phyloP scores from a whole-genome alignment of 2,113 vertebrate species.

The Phalacrocorax pelagicus region DNA sequence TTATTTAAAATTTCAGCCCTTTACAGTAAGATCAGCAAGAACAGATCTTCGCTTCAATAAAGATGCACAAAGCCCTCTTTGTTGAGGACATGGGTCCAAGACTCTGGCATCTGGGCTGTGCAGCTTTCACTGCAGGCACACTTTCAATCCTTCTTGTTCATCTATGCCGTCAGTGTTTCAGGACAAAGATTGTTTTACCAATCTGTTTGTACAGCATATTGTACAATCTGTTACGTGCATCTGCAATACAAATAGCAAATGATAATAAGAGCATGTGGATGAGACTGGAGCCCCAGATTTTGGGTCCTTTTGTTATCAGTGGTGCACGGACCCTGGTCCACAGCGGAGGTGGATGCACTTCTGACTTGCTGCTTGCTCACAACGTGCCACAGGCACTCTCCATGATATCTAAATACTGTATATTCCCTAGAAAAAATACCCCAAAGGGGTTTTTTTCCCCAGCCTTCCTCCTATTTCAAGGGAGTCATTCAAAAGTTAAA shows the following conservation, averaged over 20 bases:
- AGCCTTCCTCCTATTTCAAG: neutral
- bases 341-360: neutral
- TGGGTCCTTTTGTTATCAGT: neutral
- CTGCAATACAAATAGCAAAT: neutral
- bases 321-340: neutral
- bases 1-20: constrained; percentile 9
- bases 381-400: fast-evolving
- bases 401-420: neutral
- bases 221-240: constrained; percentile 29
- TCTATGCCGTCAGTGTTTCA: neutral
- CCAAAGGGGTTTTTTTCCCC: neutral
- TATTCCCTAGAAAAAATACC: neutral
- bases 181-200: constrained; percentile 35
- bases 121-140: neutral
- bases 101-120: neutral
- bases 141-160: neutral
- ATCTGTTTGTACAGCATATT: neutral
- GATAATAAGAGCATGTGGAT: neutral
- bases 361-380: neutral
- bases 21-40: constrained; percentile 2
- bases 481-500: neutral
- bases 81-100: constrained; percentile 1
- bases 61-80: constrained; percentile 40
- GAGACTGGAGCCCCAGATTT: neutral
- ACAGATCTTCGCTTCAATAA: constrained; percentile 28